Base-by-base conservation (phyloP, 1,140 invertebrate genomes). In the Atta texana region DNA sequence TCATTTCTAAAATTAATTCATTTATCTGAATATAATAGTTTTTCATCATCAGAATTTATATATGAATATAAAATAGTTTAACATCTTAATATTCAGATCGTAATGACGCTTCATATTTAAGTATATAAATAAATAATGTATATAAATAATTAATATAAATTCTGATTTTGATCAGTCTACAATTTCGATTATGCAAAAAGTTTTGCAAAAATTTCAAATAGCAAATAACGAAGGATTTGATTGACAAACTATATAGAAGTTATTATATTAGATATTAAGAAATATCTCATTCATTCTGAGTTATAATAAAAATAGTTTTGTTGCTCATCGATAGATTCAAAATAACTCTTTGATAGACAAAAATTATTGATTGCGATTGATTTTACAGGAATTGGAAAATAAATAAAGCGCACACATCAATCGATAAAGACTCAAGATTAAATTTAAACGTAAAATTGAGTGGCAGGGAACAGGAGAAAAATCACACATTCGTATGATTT, bases 351-450 rank as follows among this genome's bases (percentile, higher is more conserved):
- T 12, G 81, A n/a, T 18, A 57, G 51, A 69, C 57, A 86, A 80
- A 86, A 81, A 81, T 71, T 66, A 51, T 69, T 66, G 64, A 68
- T 34, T 59, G 44, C 53, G 28, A 86, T 86, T 86, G 53, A 86
- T 69, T 39, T 18, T 64, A 53, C 51, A 61, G 64, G 10, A 14
- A 51, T 3, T 14, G 59, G 39, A 75, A 74, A 85, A 18, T 34
- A 72, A 75, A 84, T 74, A 66, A 84, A 75, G 75, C 59, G 28
- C 64, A 49, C n/a, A 68, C 39, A 68, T 82, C 31, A 53, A 82
- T 88, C 63, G 57, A 66, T 57, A 68, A 87, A n/a, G n/a, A 84
- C 51, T 64, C 51, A 72, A 82, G 77, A 44, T 76, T 78, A 63
- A 76, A 75, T 89, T 89, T 71, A 61, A 18, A 39, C 16, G 53